These are phyloP conservation scores for Palythoa heliodiscus DNA, from an alignment of 92 coral and sea anemone species.

Conservation along the genomic window DNA sequence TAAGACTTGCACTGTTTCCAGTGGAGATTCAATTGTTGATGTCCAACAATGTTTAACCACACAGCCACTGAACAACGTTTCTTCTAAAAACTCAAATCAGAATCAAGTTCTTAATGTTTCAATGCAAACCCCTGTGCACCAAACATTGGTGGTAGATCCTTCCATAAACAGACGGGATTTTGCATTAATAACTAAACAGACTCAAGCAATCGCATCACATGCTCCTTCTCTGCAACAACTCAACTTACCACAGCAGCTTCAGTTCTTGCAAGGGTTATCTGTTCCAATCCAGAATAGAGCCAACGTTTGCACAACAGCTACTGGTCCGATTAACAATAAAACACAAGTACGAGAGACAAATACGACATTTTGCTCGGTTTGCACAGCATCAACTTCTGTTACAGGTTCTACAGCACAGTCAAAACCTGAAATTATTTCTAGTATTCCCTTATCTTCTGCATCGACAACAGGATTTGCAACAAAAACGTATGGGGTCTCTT, in stretches of 20 bases:
- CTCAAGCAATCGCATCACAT: not conserved
- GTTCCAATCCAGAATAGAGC: constrained; percentile 2
- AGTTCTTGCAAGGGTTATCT: not conserved
- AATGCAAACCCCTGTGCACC: not conserved
- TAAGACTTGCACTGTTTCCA: not conserved
- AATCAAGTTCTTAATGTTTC: not conserved
- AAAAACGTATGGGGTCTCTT: not conserved
- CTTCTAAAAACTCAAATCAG: not conserved
- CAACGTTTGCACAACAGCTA: not conserved
- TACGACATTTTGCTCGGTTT: not conserved
- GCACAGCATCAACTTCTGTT: not conserved
- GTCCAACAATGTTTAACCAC: constrained; percentile 9
- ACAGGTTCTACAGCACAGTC: not conserved
- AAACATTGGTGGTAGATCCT: not conserved
- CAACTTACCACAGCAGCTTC: not conserved
- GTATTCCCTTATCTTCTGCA: not conserved
- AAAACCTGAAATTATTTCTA: not conserved
- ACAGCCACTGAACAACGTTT: not conserved
- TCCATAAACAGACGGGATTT: not conserved
- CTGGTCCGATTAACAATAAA: not conserved
- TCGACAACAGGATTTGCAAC: not conserved
- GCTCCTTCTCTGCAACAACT: not conserved
- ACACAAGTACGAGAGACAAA: not conserved
- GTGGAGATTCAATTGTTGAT: not conserved
- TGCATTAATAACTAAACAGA: not conserved